Conservation (phyloP, 2,797 vertebrate genomes). For the Esox lucius region DNA sequence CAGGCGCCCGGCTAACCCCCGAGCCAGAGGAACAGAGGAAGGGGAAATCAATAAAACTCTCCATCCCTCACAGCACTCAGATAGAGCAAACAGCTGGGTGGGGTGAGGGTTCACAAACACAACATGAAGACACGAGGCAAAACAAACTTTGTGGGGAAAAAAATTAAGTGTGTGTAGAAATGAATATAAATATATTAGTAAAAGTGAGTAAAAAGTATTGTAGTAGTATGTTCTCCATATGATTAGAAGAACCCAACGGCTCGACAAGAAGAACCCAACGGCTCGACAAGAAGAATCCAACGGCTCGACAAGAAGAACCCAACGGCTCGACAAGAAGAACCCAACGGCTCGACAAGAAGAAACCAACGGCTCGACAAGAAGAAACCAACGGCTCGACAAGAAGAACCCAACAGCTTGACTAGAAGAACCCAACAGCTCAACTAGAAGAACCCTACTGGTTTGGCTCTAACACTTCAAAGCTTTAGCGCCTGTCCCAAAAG, state of each 20-base stretch:
- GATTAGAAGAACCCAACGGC: background rate
- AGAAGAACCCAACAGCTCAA: too few species aligned
- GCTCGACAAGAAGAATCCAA: background rate
- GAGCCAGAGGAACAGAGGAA: slow-evolving; percentile 39
- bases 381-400: background rate
- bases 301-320: background rate
- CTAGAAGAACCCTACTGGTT: too few species aligned
- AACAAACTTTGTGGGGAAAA: background rate
- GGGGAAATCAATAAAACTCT: slow-evolving; percentile 57
- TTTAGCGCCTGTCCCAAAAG: slow-evolving; percentile 27
- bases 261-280: background rate
- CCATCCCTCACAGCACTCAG: slow-evolving; percentile 50
- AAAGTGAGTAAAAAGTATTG: too few species aligned
- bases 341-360: background rate
- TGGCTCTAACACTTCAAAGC: slow-evolving; percentile 2
- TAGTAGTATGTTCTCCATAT: background rate
- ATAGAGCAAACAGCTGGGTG: slow-evolving; percentile 49
- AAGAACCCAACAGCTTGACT: background rate
- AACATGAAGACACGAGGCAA: slow-evolving; percentile 32
- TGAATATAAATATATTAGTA: too few species aligned
- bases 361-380: background rate
- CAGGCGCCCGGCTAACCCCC: slow-evolving; percentile 48
- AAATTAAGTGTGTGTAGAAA: slow-evolving; percentile 16
- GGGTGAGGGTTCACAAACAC: slow-evolving; percentile 47
- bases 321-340: background rate